phyloP scores from a whole-genome alignment of 1,140 invertebrate species.

The Pogonomyrmex barbatus region DNA sequence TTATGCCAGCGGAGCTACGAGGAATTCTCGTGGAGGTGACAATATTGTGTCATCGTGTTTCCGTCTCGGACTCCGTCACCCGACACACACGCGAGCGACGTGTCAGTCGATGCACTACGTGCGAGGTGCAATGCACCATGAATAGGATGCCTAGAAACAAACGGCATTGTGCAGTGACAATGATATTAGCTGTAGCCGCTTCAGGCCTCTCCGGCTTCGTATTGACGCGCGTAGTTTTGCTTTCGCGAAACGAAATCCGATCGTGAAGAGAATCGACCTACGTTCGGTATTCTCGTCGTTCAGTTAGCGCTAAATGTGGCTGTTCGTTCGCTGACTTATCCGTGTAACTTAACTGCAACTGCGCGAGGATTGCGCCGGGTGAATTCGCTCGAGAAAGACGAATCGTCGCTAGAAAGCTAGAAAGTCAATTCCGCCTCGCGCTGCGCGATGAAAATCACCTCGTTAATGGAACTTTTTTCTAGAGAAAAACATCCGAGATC shows the following conservation, averaged over 20 bases:
- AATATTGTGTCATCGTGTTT: conserved; percentile 54
- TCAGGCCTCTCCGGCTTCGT: conserved; percentile 20
- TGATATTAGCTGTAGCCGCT: conserved; percentile 46
- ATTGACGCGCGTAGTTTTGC: conserved; percentile 25
- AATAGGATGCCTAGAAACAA: conserved; percentile 72
- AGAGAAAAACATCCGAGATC: background rate
- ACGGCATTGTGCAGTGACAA: conserved; percentile 67
- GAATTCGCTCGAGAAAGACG: conserved; percentile 14
- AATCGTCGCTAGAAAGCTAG: conserved; percentile 56
- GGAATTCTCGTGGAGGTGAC: conserved; percentile 15
- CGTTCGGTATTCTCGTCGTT: conserved; percentile 22
- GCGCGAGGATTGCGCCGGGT: conserved; percentile 1
- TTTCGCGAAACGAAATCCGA: conserved; percentile 26
- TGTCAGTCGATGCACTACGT: background rate
- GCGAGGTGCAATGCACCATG: conserved; percentile 74
- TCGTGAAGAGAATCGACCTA: background rate
- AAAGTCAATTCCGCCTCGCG: conserved; percentile 49
- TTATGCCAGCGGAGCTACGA: conserved; percentile 7
- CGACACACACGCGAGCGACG: background rate
- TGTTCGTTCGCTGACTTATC: conserved; percentile 24
- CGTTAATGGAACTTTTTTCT: conserved; percentile 29
- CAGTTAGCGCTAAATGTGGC: conserved; percentile 26
- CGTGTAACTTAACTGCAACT: conserved; percentile 23
- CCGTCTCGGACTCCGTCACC: conserved; percentile 28
- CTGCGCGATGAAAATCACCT: conserved; percentile 14